Percentiles rank a stretch among this genome's conserved stretches.
phyloP scores from a whole-genome alignment of 2,113 vertebrate species.

The Corydoras maculifer region DNA sequence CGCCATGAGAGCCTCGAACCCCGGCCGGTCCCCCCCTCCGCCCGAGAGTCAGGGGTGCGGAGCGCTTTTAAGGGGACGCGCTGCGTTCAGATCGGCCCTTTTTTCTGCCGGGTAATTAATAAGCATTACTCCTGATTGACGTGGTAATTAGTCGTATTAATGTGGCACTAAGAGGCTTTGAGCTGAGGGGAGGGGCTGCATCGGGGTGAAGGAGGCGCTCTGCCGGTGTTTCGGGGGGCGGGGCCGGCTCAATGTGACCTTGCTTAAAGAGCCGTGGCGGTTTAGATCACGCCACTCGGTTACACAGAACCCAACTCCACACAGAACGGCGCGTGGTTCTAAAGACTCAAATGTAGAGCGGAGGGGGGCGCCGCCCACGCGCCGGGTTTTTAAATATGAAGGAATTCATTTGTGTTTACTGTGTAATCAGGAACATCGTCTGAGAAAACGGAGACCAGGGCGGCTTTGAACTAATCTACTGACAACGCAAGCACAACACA shows the following conservation, averaged over 20 bases:
- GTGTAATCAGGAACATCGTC: slow-evolving; percentile 57
- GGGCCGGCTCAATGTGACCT: slow-evolving; percentile 49
- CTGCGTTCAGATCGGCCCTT: slow-evolving; percentile 62
- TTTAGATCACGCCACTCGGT: slow-evolving; percentile 53
- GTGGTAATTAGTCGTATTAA: slow-evolving; percentile 74
- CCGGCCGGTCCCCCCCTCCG: slow-evolving; percentile 39
- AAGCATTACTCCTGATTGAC: slow-evolving; percentile 73
- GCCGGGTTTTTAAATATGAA: slow-evolving; percentile 65
- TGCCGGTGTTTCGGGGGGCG: slow-evolving; percentile 40
- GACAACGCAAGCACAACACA: slow-evolving; percentile 57
- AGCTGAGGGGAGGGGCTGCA: slow-evolving; percentile 46
- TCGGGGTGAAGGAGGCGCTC: slow-evolving; percentile 43
- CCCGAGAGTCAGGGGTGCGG: slow-evolving; percentile 61
- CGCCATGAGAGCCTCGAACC: slow-evolving; percentile 65
- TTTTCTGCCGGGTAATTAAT: slow-evolving; percentile 70
- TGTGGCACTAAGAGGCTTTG: slow-evolving; percentile 68
- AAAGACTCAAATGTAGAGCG: too few species aligned
- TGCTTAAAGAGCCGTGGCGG: slow-evolving; percentile 61
- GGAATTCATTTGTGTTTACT: slow-evolving; percentile 65
- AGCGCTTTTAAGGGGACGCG: slow-evolving; percentile 65
- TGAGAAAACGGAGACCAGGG: slow-evolving; percentile 51
- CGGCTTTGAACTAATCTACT: slow-evolving; percentile 52
- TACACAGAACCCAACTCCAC: slow-evolving; percentile 37
- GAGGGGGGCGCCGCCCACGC: background rate
- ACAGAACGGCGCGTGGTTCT: background rate